Evolutionary conservation across 2,888 invertebrate genomes (phyloP).

Genomic region (Nemoura dubitans): DNA sequence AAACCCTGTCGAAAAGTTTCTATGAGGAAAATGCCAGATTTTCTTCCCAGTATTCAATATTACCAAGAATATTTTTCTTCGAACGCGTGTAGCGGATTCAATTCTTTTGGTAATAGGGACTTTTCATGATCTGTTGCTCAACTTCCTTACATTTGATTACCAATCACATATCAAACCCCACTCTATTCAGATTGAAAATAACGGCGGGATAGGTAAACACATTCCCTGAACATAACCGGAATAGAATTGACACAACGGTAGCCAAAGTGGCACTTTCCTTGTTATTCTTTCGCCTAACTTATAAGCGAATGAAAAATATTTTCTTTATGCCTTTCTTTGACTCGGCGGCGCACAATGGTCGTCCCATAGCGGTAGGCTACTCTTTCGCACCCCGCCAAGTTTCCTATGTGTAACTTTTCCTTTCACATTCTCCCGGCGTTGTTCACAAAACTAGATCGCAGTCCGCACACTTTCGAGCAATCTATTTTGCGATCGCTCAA

Average conservation of each 20-base stretch:
- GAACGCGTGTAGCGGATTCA: not conserved
- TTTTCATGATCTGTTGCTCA: not conserved
- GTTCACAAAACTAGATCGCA: not conserved
- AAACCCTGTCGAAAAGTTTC: not conserved
- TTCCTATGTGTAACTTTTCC: not conserved
- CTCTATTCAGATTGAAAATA: not conserved
- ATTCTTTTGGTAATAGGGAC: not conserved
- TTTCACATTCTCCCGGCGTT: not conserved
- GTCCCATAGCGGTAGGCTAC: not conserved
- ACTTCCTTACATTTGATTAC: not conserved
- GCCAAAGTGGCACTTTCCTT: not conserved
- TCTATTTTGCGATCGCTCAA: constrained; percentile 27
- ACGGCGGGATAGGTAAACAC: not conserved
- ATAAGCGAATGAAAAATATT: not conserved
- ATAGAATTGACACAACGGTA: not conserved
- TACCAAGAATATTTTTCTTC: not conserved
- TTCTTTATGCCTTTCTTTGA: not conserved
- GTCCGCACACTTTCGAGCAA: not conserved
- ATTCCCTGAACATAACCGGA: not conserved
- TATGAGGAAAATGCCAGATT: not conserved
- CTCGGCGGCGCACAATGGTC: not conserved
- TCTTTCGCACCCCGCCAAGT: not conserved
- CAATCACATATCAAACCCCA: not conserved
- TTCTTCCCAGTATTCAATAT: not conserved
- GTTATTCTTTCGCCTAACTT: not conserved